Percentiles rank a stretch among this genome's conserved stretches.
Conservation (phyloP, 1,140 invertebrate genomes). For the Thaumetopoea pityocampa region DNA sequence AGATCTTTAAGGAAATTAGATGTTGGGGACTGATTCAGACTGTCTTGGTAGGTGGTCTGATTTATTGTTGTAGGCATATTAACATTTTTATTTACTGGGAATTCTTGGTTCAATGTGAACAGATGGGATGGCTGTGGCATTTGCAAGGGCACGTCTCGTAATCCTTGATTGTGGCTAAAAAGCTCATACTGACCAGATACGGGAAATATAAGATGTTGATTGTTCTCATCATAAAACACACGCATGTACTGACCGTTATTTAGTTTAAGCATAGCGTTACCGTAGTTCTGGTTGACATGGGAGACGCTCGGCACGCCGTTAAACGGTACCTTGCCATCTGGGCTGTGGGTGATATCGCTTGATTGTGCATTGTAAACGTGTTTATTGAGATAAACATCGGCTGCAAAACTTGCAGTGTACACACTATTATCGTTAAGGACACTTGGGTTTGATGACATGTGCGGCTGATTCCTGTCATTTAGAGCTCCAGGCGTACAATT, state of each 20-base stretch:
- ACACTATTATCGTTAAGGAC: slow-evolving; percentile 50
- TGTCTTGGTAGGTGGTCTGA: slow-evolving; percentile 41
- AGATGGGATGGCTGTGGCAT: slow-evolving; percentile 37
- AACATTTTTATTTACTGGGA: slow-evolving; percentile 41
- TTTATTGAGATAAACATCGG: slow-evolving; percentile 61
- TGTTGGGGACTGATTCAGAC: slow-evolving; percentile 40
- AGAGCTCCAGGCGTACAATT: slow-evolving; percentile 47
- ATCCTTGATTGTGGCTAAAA: slow-evolving; percentile 56
- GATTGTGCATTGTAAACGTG: slow-evolving; percentile 44
- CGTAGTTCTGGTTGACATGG: slow-evolving; percentile 52
- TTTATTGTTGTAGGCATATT: slow-evolving; percentile 35
- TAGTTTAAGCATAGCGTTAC: slow-evolving; percentile 62
- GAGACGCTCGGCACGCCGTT: slow-evolving; percentile 42
- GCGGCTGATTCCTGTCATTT: slow-evolving; percentile 44
- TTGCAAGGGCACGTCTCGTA: slow-evolving; percentile 44
- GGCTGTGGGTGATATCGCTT: slow-evolving; percentile 36
- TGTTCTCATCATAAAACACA: slow-evolving; percentile 67
- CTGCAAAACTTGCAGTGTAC: slow-evolving; percentile 46
- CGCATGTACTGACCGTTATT: slow-evolving; percentile 64
- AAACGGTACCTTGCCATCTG: slow-evolving; percentile 46
- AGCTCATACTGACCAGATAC: slow-evolving; percentile 66
- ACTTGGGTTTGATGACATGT: slow-evolving; percentile 33
- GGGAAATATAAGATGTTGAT: slow-evolving; percentile 64
- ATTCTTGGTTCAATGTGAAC: slow-evolving; percentile 56
- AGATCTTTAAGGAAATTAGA: slow-evolving; percentile 82